A percentile compares a stretch with the other conserved stretches of the same genome.
These are phyloP conservation scores for Strigamia crassipes DNA, from an alignment of 2,888 invertebrate species.

Conservation along the genomic window DNA sequence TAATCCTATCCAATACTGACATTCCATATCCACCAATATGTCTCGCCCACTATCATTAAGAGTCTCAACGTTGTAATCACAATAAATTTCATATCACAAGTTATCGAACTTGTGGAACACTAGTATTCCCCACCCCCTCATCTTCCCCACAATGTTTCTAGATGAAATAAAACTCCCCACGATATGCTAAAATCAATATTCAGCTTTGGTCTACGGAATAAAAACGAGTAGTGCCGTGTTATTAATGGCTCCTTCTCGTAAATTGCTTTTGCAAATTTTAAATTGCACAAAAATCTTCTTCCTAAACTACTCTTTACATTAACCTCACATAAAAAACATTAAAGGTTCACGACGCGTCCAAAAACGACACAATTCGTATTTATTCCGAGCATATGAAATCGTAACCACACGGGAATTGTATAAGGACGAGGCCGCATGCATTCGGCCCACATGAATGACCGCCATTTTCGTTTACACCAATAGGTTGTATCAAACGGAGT, in stretches of 20 bases:
- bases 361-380: neutral
- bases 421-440: neutral
- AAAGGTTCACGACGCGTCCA: neutral
- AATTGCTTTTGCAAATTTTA: constrained; percentile 15
- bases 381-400: neutral
- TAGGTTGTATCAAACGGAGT: constrained; percentile 21
- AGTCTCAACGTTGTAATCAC: constrained; percentile 35
- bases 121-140: neutral
- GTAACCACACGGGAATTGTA: neutral
- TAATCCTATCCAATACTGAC: constrained; percentile 32
- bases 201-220: neutral
- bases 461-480: constrained; percentile 19
- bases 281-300: neutral
- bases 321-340: neutral
- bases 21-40: constrained; percentile 38
- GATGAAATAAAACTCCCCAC: constrained; percentile 24
- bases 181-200: constrained; percentile 19
- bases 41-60: constrained; percentile 38
- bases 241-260: constrained; percentile 14
- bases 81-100: constrained; percentile 35
- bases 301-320: neutral
- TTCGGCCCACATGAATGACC: neutral
- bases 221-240: neutral
- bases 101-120: constrained; percentile 19
- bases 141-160: constrained; percentile 22